Evolutionary conservation across 2,888 invertebrate genomes (phyloP).

Genomic region (Campopleginae sp.): DNA sequence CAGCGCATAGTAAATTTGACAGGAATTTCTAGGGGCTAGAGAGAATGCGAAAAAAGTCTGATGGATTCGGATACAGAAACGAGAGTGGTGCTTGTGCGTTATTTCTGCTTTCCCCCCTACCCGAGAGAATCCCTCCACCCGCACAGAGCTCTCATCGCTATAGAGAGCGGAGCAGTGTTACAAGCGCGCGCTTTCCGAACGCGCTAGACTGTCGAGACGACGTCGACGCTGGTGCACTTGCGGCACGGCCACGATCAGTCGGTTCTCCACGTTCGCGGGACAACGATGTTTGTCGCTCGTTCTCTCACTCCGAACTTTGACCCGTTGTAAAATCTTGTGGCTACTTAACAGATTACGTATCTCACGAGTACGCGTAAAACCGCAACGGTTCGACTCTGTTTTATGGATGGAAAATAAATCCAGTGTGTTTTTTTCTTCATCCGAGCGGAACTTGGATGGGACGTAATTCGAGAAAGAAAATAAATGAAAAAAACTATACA

Average conservation of each 20-base stretch:
- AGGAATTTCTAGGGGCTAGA: neutral
- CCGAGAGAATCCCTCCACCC: slow-evolving; percentile 49
- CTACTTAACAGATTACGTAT: slow-evolving; percentile 60
- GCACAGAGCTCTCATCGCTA: slow-evolving; percentile 71
- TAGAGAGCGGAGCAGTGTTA: slow-evolving; percentile 79
- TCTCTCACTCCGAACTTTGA: slow-evolving; percentile 73
- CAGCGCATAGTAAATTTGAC: no score
- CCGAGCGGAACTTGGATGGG: neutral
- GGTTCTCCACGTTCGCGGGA: slow-evolving; percentile 81
- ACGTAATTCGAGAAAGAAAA: neutral
- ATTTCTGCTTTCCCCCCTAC: slow-evolving; percentile 8
- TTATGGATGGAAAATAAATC: neutral
- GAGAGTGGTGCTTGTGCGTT: slow-evolving; percentile 3
- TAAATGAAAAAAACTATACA: neutral
- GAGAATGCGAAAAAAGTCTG: neutral
- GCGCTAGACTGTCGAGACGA: slow-evolving; percentile 61
- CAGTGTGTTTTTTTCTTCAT: neutral
- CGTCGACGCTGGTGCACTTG: slow-evolving; percentile 62
- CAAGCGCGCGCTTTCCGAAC: slow-evolving; percentile 71
- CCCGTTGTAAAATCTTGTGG: slow-evolving; percentile 60
- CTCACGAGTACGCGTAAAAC: neutral
- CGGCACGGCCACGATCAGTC: slow-evolving; percentile 76
- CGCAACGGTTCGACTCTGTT: neutral
- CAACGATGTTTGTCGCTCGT: slow-evolving; percentile 73
- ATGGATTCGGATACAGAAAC: slow-evolving; percentile 8